Evolutionary conservation across 2,113 vertebrate genomes (phyloP).

Genomic region (Nycticorax nycticorax): DNA sequence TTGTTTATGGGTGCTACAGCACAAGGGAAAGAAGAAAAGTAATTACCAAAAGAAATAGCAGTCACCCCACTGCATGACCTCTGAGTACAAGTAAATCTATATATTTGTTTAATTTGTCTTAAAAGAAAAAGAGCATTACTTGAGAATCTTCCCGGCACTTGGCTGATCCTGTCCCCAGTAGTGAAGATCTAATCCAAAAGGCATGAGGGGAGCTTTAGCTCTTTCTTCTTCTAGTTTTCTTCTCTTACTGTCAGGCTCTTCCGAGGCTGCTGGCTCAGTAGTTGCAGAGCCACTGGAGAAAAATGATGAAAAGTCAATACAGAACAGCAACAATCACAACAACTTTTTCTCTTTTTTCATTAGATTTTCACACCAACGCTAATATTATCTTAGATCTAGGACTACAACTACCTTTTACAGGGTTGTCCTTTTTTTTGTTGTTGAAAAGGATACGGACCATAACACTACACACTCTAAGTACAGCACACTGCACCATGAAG

Average conservation of each 20-base stretch:
- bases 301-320: constrained; percentile 19
- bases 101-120: constrained; percentile 54
- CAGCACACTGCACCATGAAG: neutral
- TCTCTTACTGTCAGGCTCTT: neutral
- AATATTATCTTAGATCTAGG: neutral
- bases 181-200: constrained; percentile 90
- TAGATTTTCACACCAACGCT: neutral
- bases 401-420: neutral
- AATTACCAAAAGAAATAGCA: constrained; percentile 44
- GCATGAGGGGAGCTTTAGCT: constrained; percentile 80
- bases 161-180: constrained; percentile 91
- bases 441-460: neutral
- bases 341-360: neutral
- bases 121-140: constrained; percentile 75
- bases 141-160: constrained; percentile 83
- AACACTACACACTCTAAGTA: neutral
- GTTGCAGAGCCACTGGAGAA: constrained; percentile 7
- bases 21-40: constrained; percentile 8
- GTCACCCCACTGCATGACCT: constrained; percentile 13
- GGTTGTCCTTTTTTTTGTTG: neutral
- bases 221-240: constrained; percentile 62
- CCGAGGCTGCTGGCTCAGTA: neutral
- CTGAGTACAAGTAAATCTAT: neutral
- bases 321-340: neutral
- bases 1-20: constrained; percentile 2